Percentiles rank a stretch among this genome's conserved stretches.
These are phyloP conservation scores for Dicentrarchus labrax DNA, from an alignment of 2,113 vertebrate genomes.

Conservation along the genomic window DNA sequence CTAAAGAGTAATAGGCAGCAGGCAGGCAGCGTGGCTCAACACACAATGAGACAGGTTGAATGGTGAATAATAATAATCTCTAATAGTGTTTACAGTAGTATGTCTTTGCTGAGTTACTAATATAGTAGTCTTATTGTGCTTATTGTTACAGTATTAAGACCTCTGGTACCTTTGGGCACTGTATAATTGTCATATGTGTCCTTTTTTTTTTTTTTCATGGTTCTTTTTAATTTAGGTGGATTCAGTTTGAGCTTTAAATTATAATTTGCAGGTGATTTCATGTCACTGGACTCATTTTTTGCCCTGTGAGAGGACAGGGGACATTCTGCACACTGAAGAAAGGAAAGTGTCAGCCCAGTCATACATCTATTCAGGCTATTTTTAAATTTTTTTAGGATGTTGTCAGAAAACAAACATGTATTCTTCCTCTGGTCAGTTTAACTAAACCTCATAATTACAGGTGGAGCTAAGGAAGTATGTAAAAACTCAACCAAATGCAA, in stretches of 20 bases:
- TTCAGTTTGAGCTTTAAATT: not conserved
- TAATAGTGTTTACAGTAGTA: conserved; percentile 23
- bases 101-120: not conserved
- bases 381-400: conserved; percentile 30
- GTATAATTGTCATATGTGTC: not conserved
- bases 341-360: conserved; percentile 62
- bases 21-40: conserved; percentile 54
- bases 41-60: conserved; percentile 71
- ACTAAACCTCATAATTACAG: conserved; percentile 73
- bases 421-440: conserved; percentile 67
- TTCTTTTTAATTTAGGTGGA: not conserved
- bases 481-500: conserved; percentile 21
- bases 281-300: not conserved
- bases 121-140: not conserved
- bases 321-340: conserved; percentile 11
- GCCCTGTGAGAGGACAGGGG: conserved; percentile 31
- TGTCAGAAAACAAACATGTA: conserved; percentile 66
- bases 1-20: conserved; percentile 32
- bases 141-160: not conserved
- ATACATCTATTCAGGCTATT: conserved; percentile 57
- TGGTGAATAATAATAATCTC: conserved; percentile 41
- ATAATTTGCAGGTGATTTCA: conserved; percentile 11
- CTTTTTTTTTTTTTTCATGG: not conserved
- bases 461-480: conserved; percentile 38
- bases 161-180: not conserved